A percentile compares a stretch with the other conserved stretches of the same genome.
phyloP scores from a whole-genome alignment of 2,888 invertebrate species.

The Ochropleura plecta region DNA sequence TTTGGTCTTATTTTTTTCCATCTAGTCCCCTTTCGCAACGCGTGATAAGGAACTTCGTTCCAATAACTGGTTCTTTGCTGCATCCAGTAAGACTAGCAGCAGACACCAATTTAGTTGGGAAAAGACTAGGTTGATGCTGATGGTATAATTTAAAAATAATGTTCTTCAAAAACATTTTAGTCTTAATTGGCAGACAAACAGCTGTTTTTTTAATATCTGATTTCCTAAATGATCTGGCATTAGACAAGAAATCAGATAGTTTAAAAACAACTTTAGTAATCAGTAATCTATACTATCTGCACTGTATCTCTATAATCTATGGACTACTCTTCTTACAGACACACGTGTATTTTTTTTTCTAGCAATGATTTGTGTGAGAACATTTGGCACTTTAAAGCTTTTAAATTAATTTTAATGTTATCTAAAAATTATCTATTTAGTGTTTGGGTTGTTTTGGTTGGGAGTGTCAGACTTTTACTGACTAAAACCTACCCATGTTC shows the following conservation, averaged over 20 bases:
- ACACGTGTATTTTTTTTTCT: slow-evolving; percentile 2
- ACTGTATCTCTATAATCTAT: not conserved
- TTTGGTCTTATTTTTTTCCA: too few species aligned
- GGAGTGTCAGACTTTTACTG: too few species aligned
- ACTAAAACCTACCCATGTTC: too few species aligned
- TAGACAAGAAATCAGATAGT: not conserved
- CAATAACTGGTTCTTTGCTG: too few species aligned
- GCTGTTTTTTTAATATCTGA: not conserved
- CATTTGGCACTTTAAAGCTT: not conserved
- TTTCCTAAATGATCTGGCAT: not conserved
- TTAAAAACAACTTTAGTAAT: not conserved
- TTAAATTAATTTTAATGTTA: not conserved
- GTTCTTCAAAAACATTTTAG: not conserved
- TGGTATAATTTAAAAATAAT: too few species aligned
- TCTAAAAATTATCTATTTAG: too few species aligned
- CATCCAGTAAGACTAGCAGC: too few species aligned
- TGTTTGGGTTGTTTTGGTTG: too few species aligned
- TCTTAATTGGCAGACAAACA: not conserved
- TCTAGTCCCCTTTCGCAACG: too few species aligned
- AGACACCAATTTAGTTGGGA: too few species aligned
- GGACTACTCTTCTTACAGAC: not conserved
- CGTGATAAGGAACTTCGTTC: too few species aligned
- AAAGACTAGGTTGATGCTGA: too few species aligned
- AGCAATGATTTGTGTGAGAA: not conserved
- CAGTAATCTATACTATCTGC: slow-evolving; percentile 11